Percentiles rank a stretch among this genome's conserved stretches.
phyloP scores from a whole-genome alignment of 2,888 invertebrate genomes.

The Dicycla oo region DNA sequence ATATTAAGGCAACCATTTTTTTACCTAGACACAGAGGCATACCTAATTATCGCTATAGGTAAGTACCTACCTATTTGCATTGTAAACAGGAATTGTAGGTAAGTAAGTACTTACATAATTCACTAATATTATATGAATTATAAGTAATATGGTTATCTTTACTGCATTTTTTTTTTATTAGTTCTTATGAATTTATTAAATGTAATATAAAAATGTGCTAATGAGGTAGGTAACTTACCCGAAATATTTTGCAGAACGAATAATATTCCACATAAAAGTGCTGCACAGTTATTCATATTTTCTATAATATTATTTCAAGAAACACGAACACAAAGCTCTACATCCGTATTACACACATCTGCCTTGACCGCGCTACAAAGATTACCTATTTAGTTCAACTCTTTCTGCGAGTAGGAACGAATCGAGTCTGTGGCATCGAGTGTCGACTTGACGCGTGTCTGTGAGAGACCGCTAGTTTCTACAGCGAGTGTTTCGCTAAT shows the following conservation, averaged over 20 bases:
- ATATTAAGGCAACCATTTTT: not conserved
- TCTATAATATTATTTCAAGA: conserved; percentile 3
- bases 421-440: conserved; percentile 8
- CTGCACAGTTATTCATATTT: conserved; percentile 54
- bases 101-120: too few relatives aligned
- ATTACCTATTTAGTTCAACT: conserved; percentile 50
- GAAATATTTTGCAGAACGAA: conserved; percentile 47
- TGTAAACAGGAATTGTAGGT: not conserved
- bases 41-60: not conserved
- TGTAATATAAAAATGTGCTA: not conserved
- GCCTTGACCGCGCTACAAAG: conserved; percentile 55
- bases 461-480: conserved; percentile 18
- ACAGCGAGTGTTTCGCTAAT: conserved; percentile 14
- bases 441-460: not conserved
- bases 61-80: too few relatives aligned
- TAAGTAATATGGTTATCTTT: too few relatives aligned
- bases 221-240: conserved; percentile 50
- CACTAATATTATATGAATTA: not conserved
- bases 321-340: conserved; percentile 25
- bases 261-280: conserved; percentile 57
- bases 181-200: not conserved
- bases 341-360: conserved; percentile 41
- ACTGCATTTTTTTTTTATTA: not conserved
- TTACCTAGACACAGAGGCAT: not conserved
- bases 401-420: conserved; percentile 33